A percentile compares a stretch with the other conserved stretches of the same genome.
These are phyloP conservation scores for Bombus consobrinus DNA, from an alignment of 1,140 invertebrate species.

Conservation along the genomic window DNA sequence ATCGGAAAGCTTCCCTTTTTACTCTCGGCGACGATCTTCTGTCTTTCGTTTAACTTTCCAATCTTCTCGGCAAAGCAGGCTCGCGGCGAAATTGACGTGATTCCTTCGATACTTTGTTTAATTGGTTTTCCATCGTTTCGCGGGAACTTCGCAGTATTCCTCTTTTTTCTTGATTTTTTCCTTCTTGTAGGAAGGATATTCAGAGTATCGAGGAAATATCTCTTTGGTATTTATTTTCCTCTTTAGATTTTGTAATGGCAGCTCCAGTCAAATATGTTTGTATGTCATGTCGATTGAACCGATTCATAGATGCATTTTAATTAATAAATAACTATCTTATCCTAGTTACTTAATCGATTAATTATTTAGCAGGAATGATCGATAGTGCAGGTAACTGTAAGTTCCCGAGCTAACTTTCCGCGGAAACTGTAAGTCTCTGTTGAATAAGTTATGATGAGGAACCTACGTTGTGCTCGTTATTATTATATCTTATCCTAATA, in stretches of 20 bases:
- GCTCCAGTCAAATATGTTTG: too few relatives aligned
- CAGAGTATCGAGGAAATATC: not conserved
- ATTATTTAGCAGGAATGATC: not conserved
- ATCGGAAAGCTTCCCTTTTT: not conserved
- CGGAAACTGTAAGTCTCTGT: not conserved
- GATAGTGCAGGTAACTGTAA: not conserved
- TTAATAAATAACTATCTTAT: too few relatives aligned
- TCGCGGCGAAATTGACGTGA: not conserved
- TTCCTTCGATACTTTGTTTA: conserved; percentile 15
- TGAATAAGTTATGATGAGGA: not conserved
- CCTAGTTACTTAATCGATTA: not conserved
- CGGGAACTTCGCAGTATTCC: too few relatives aligned
- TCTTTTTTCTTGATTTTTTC: not conserved
- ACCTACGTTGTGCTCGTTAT: too few relatives aligned
- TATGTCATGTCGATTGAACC: too few relatives aligned
- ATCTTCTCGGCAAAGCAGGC: not conserved
- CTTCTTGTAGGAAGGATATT: not conserved
- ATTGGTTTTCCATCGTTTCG: conserved; percentile 18
- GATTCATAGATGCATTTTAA: not conserved
- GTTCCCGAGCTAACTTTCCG: not conserved
- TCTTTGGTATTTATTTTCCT: not conserved
- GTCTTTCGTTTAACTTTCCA: conserved; percentile 26
- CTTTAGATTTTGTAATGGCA: not conserved
- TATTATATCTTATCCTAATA: too few relatives aligned
- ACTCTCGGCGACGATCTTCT: not conserved